phyloP scores from a whole-genome alignment of 2,797 vertebrate species.

The Taeniopygia guttata region DNA sequence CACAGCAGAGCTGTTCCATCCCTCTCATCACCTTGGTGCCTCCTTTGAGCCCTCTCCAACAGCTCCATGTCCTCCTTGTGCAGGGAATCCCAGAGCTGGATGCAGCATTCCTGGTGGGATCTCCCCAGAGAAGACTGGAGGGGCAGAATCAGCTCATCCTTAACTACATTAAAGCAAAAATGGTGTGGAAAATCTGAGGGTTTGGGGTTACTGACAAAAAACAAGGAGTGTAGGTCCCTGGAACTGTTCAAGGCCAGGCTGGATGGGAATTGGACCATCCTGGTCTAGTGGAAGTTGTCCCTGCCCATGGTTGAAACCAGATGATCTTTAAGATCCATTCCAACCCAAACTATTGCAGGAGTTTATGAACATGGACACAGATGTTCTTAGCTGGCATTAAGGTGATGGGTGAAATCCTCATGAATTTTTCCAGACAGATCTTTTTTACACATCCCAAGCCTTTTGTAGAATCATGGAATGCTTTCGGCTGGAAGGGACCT shows the following conservation, averaged over 20 bases:
- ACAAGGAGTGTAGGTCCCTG: background rate
- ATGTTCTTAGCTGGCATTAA: background rate
- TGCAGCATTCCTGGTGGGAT: background rate
- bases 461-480: background rate
- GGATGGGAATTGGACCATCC: background rate
- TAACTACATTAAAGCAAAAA: background rate
- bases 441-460: background rate
- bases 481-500: background rate
- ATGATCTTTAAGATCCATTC: fast-evolving
- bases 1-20: background rate
- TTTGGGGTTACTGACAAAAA: fast-evolving
- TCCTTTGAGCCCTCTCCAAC: background rate
- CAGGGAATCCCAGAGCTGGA: background rate
- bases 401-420: background rate
- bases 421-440: background rate
- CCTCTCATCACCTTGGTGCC: background rate
- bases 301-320: fast-evolving
- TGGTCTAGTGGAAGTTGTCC: background rate
- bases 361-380: background rate
- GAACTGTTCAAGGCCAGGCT: background rate
- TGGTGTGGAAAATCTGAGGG: background rate
- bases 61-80: background rate
- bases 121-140: background rate
- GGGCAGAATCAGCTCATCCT: no score
- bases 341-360: background rate